phyloP scores from a whole-genome alignment of 2,113 vertebrate species.

The Macquaria australasica region DNA sequence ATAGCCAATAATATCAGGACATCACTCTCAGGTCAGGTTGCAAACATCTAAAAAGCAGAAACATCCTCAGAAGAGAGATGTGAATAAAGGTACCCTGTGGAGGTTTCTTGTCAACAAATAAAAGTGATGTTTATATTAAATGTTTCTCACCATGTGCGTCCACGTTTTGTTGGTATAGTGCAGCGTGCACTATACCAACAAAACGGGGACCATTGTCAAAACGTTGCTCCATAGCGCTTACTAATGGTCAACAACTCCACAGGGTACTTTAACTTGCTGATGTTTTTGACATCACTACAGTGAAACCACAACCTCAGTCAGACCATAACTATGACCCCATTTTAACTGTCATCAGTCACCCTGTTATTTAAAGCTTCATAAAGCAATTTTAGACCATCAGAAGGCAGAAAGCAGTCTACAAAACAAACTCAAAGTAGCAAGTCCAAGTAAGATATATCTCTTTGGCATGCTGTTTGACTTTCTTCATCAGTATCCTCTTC shows the following conservation, averaged over 20 bases:
- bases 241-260: not conserved
- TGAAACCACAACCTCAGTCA: too few species aligned
- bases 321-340: not conserved
- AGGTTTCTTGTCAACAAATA: not conserved
- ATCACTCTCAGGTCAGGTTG: not conserved
- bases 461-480: not conserved
- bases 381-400: not conserved
- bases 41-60: not conserved
- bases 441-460: not conserved
- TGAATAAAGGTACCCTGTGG: not conserved
- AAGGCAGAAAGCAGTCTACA: not conserved
- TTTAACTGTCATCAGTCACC: not conserved
- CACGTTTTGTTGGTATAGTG: not conserved
- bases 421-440: not conserved
- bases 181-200: not conserved
- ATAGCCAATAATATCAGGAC: not conserved
- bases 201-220: not conserved
- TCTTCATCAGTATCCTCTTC: not conserved
- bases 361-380: not conserved
- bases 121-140: not conserved
- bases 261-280: not conserved
- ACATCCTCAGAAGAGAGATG: not conserved
- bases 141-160: not conserved
- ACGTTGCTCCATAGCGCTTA: not conserved
- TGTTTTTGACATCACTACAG: not conserved